A percentile compares a stretch with the other conserved stretches of the same genome.
Conservation (phyloP, 2,113 vertebrate genomes). For the Boleophthalmus pectinirostris region DNA sequence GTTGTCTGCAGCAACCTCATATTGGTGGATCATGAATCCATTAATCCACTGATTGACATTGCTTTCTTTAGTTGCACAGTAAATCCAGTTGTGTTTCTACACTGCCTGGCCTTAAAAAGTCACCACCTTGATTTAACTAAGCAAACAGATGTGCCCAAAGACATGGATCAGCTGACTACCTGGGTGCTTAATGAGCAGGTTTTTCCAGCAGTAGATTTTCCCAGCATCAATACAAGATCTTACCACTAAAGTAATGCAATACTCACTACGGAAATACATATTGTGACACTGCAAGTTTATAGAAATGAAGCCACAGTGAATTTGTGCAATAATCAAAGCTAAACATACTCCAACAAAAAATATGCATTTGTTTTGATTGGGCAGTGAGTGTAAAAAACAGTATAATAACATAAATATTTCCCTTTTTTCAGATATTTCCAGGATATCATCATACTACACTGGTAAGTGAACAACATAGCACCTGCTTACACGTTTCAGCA, state of each 20-base stretch:
- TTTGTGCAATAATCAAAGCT: background rate
- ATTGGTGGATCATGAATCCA: background rate
- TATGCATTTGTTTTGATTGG: background rate
- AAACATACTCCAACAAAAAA: background rate
- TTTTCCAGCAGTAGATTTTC: background rate
- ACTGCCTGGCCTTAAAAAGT: background rate
- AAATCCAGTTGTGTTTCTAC: background rate
- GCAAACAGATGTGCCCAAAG: background rate
- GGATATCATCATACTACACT: constrained; percentile 79
- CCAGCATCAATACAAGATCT: background rate
- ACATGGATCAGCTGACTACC: background rate
- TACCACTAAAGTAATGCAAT: background rate
- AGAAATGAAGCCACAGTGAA: background rate
- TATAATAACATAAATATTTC: background rate
- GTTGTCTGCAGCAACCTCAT: background rate
- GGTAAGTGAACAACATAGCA: constrained; percentile 74
- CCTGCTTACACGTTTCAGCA: too few relatives aligned
- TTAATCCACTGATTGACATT: background rate
- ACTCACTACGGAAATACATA: background rate
- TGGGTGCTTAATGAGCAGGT: background rate
- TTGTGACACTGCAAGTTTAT: too few relatives aligned
- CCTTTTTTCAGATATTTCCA: constrained; percentile 82
- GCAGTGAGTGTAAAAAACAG: background rate
- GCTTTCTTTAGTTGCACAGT: background rate
- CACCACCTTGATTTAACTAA: background rate